Evolutionary conservation across 2,113 vertebrate species (phyloP), one percentile per base, ranked within the genome.

Genomic region (Phylloscopus whistleri): DNA sequence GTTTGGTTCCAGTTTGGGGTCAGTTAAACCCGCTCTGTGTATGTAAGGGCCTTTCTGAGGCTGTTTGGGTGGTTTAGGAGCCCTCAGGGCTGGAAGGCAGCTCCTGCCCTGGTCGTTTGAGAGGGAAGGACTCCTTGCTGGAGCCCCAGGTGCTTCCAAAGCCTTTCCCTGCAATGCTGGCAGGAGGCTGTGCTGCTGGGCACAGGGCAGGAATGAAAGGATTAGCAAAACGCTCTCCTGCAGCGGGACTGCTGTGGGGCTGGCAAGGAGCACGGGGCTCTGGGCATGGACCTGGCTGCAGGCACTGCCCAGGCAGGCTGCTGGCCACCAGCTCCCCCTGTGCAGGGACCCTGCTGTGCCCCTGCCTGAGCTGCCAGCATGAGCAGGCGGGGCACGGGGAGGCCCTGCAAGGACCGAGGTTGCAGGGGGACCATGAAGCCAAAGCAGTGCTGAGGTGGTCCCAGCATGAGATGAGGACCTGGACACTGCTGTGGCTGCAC

Each of bases 331-430:
- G 74, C 78, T 70, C 43, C 37, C 56, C 52, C 82, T 1, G 4
- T 0, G 1, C 14, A 5, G 86, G 30, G 39, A 23, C 48, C 43
- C 78, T 44, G 82, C 78, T 10, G 67, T 9, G 76, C 7, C 67
- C 74, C 84, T 66, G 44, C 84, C 60, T 7, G 76, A 16, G 44
- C 49, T 53, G 87, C 64, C 51, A 69, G 84, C 64, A 16, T 0
- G 0, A 48, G 69, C 63, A 66, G 37, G 9, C 0, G 0, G 58
- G 37, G 55, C 77, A 58, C 0, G 0, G 55, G 37, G 51, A 6
- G 20, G 8, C 16, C 16, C 41, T n/a, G 64, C 31, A 18, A 49
- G 46, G 59, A 52, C 8, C 0, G 0, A 17, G 46, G 22, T 0
- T 74, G 68, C 48, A 33, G 48, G 37, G 35, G 23, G 18, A 51